A percentile compares a stretch with the other conserved stretches of the same genome.
Conservation (phyloP, 2,888 invertebrate genomes). For the Plemyria rubiginata region DNA sequence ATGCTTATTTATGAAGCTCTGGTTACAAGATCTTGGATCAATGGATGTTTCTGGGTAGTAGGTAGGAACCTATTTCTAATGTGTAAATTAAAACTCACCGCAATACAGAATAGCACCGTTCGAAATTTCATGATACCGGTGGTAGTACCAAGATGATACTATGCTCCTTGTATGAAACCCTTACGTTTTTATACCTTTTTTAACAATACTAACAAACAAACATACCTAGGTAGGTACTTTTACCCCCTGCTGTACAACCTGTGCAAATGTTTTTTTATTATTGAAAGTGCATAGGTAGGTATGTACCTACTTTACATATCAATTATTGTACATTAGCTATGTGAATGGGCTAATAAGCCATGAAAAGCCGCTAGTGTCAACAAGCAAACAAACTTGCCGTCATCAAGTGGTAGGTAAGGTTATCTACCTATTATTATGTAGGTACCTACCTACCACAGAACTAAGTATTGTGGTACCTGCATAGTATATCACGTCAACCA, state of each 20-base stretch:
- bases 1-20: too few relatives aligned
- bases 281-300: background rate
- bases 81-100: background rate
- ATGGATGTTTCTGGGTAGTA: too few relatives aligned
- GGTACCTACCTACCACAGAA: too few relatives aligned
- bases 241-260: background rate
- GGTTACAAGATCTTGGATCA: too few relatives aligned
- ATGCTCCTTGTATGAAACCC: background rate
- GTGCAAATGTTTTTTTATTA: slow-evolving; percentile 5
- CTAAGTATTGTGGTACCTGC: background rate
- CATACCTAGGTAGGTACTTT: background rate
- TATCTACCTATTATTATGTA: too few relatives aligned
- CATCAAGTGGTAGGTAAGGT: background rate
- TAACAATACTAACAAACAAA: background rate
- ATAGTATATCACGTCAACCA: too few relatives aligned
- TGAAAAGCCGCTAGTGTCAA: slow-evolving; percentile 1
- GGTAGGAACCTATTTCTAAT: too few relatives aligned
- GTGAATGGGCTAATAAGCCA: slow-evolving; percentile 1
- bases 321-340: background rate
- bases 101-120: background rate
- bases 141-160: slow-evolving; percentile 5
- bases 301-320: background rate
- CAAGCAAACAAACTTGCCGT: background rate
- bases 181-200: background rate
- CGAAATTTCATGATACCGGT: background rate